Base-by-base conservation (phyloP, 2,888 invertebrate species). In the Apomyelois bistriatella region DNA sequence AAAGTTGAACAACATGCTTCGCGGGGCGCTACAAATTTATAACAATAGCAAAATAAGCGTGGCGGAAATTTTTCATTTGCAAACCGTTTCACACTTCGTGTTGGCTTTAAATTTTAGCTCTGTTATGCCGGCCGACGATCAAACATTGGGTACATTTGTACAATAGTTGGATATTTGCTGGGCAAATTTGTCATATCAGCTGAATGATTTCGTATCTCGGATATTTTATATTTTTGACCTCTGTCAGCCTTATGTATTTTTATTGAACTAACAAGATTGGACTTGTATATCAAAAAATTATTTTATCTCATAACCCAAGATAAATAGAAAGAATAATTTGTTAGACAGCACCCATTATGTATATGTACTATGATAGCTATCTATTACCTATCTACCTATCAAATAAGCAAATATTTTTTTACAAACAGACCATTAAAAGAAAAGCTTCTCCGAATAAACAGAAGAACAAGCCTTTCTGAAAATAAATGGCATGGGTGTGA, bases 21-120 rank as follows among this genome's bases (percentile, higher is more conserved):
- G 50, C 63, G 66, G 65, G 71, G 70, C 78, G 72, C 72, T 66
- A 68, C 76, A 78, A 82, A 85, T 84, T 80, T 76, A 73, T 71
- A 78, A 85, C 84, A 85, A 84, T 81, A 77, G 80, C 73, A 66
- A 78, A 82, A 80, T 82, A 81, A 82, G 76, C 74, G 76, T 68
- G 65, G 74, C 69, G 77, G 79, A 84, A 82, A 79, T 82, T 83
- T 86, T 86, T 85, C 85, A 85, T 84, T 85, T 83, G 80, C 79
- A 76, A 79, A 71, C 70, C 74, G 80, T 74, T 86, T 86, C 85
- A 82, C 85, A 85, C 83, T 81, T 69, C 60, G 70, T 79, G 83
- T 82, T 82, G 70, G 83, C 75, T 79, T 78, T 76, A 73, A 74
- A 79, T 82, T 81, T 80, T 75, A 70, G 69, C 67, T 61, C 53